Conservation (phyloP, 2,113 vertebrate genomes). For the Campylomormyrus numenius region DNA sequence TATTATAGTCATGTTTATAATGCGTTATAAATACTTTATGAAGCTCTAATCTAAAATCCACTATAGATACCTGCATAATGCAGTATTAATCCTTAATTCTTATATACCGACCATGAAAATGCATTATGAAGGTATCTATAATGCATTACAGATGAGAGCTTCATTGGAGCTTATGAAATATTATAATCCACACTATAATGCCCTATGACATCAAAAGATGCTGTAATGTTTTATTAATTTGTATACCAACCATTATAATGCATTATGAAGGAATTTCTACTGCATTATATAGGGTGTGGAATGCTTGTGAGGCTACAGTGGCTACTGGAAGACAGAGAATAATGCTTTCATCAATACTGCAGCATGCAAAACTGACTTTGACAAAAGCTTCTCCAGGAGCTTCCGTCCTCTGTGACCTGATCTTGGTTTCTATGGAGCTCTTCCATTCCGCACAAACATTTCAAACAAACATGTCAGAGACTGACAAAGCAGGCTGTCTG, state of each 20-base stretch:
- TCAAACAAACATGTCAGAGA: slow-evolving; percentile 8
- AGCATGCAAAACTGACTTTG: neutral
- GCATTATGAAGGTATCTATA: neutral
- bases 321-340: neutral
- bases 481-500: neutral
- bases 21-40: neutral
- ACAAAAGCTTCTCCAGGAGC: neutral
- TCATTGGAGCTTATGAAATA: neutral
- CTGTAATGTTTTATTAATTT: no score
- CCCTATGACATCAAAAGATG: no score
- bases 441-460: neutral
- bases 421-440: neutral
- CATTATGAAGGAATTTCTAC: no score
- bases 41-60: neutral
- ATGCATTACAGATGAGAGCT: neutral
- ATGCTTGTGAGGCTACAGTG: neutral
- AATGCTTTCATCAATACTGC: neutral
- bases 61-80: neutral
- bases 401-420: slow-evolving; percentile 4
- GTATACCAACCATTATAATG: neutral
- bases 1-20: neutral
- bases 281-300: neutral
- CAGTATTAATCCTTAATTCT: neutral
- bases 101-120: neutral
- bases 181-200: no score